phyloP scores from a whole-genome alignment of 1,140 invertebrate species.

The Zaprionus gabonicus region DNA sequence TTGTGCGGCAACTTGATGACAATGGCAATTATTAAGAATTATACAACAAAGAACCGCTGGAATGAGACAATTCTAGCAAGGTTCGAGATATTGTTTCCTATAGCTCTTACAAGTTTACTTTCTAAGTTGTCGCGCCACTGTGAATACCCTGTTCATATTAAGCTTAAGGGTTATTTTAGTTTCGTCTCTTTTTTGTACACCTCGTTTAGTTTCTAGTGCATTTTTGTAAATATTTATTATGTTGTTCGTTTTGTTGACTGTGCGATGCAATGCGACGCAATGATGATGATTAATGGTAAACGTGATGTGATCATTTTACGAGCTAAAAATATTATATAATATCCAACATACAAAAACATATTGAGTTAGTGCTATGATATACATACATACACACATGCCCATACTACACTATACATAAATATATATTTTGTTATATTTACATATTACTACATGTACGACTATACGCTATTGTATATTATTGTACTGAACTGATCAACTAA shows the following conservation, averaged over 20 bases:
- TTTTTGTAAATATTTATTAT: constrained; percentile 82
- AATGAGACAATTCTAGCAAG: neutral
- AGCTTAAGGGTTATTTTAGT: constrained; percentile 48
- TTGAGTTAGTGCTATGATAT: constrained; percentile 69
- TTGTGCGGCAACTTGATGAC: neutral
- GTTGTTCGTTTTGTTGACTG: constrained; percentile 60
- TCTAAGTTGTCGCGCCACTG: neutral
- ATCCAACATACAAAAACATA: constrained; percentile 60
- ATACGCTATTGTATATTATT: constrained; percentile 53
- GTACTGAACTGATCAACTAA: constrained; percentile 73
- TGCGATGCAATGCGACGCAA: constrained; percentile 17
- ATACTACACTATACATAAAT: constrained; percentile 45
- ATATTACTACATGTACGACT: constrained; percentile 51
- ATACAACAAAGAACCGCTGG: neutral
- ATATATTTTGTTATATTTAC: constrained; percentile 79
- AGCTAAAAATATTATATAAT: constrained; percentile 77
- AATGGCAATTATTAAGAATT: neutral
- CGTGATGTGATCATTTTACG: constrained; percentile 79
- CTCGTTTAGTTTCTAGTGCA: constrained; percentile 62
- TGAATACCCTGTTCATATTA: constrained; percentile 34
- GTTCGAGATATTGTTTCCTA: neutral
- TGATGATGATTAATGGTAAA: constrained; percentile 75
- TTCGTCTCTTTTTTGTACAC: constrained; percentile 34
- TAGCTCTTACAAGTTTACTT: neutral
- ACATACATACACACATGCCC: constrained; percentile 34